A percentile compares a stretch with the other conserved stretches of the same genome.
Evolutionary conservation across 1,140 invertebrate genomes (phyloP).

Genomic region (Probaryconus sp.): DNA sequence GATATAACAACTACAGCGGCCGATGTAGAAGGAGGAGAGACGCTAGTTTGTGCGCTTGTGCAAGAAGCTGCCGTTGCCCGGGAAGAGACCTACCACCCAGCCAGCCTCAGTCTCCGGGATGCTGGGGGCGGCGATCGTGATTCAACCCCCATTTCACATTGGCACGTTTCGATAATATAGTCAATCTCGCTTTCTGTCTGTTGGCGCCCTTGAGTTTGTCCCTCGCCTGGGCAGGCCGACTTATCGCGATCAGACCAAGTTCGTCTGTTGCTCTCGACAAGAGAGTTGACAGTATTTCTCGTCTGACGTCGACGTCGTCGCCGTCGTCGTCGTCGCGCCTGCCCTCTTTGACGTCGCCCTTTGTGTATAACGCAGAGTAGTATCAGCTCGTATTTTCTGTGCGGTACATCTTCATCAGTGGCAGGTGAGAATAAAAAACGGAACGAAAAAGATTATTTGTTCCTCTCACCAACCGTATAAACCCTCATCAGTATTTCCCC

Average conservation of each 20-base stretch:
- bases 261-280: neutral
- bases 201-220: slow-evolving; percentile 27
- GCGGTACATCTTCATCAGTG: too few species aligned
- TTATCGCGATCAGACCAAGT: neutral
- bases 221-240: neutral
- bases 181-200: slow-evolving; percentile 44
- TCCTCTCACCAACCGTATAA: too few species aligned
- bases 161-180: slow-evolving; percentile 67
- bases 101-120: slow-evolving; percentile 80
- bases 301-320: neutral
- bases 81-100: slow-evolving; percentile 76
- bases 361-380: slow-evolving; percentile 36
- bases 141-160: slow-evolving; percentile 85
- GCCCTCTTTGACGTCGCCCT: slow-evolving; percentile 34
- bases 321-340: slow-evolving; percentile 16
- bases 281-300: neutral
- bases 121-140: slow-evolving; percentile 87
- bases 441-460: too few species aligned
- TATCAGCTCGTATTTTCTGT: too few species aligned
- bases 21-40: slow-evolving; percentile 46
- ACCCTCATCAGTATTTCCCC: too few species aligned
- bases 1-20: slow-evolving; percentile 44
- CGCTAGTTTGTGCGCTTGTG: slow-evolving; percentile 72
- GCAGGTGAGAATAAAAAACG: too few species aligned
- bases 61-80: slow-evolving; percentile 76